Evolutionary conservation across 2,797 vertebrate genomes (phyloP).

Genomic region (Squalus acanthias): DNA sequence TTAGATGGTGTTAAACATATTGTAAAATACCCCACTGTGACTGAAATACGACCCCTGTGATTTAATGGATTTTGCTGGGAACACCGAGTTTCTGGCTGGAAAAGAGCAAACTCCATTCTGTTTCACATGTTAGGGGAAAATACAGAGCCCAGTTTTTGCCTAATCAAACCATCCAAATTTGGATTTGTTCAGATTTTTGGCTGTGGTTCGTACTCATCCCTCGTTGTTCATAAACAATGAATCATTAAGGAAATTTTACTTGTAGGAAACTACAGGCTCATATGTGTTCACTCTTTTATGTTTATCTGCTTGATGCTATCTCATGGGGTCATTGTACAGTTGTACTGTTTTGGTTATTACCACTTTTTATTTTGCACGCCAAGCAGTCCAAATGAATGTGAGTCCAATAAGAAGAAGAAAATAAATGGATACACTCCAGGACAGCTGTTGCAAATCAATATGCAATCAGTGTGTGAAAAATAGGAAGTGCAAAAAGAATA

Average conservation of each 20-base stretch:
- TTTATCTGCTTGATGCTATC: conserved; percentile 16
- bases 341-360: background rate
- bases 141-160: background rate
- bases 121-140: background rate
- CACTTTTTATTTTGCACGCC: conserved; percentile 22
- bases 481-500: background rate
- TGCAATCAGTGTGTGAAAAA: conserved; percentile 30
- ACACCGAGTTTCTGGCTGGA: background rate
- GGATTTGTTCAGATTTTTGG: conserved; percentile 6
- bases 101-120: background rate
- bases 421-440: conserved; percentile 15
- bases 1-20: conserved; percentile 31
- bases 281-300: background rate
- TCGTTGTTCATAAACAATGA: conserved; percentile 14
- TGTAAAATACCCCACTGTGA: conserved; percentile 20
- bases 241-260: background rate
- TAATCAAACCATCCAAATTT: conserved; percentile 3
- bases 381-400: background rate
- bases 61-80: conserved; percentile 21
- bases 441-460: conserved; percentile 35
- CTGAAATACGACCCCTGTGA: conserved; percentile 15
- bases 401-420: conserved; percentile 17
- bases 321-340: conserved; percentile 29
- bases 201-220: background rate
- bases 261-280: background rate